phyloP scores from a whole-genome alignment of 1,140 invertebrate species.

The Choristoneura fumiferana region DNA sequence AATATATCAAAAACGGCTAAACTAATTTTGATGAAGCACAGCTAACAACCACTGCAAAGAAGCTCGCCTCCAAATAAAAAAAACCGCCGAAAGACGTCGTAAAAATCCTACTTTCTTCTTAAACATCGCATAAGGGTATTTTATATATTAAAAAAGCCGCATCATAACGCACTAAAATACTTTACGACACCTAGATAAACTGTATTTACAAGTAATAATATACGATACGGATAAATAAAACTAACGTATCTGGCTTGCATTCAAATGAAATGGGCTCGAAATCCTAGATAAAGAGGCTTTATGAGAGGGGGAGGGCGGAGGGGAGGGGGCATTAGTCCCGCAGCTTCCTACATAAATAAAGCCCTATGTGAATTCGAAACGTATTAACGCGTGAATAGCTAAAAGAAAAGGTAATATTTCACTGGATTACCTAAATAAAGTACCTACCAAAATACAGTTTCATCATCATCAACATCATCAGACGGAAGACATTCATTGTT shows the following conservation, averaged over 20 bases:
- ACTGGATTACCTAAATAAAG: too few species aligned
- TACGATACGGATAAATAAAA: conserved; percentile 31
- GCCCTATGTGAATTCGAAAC: conserved; percentile 14
- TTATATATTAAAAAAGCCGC: neutral
- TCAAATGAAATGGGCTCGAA: conserved; percentile 66
- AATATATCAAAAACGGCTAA: too few species aligned
- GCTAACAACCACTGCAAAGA: too few species aligned
- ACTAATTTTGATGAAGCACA: too few species aligned
- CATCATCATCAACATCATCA: too few species aligned
- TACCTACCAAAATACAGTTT: too few species aligned
- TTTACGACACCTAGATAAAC: conserved; percentile 16
- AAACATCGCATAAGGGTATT: too few species aligned
- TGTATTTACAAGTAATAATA: conserved; percentile 17
- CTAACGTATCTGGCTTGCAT: conserved; percentile 45
- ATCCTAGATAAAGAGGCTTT: conserved; percentile 61
- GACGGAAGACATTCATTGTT: too few species aligned
- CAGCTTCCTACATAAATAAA: conserved; percentile 17
- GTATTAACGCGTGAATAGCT: neutral
- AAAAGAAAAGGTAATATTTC: too few species aligned
- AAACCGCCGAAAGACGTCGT: too few species aligned
- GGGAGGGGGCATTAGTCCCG: conserved; percentile 26
- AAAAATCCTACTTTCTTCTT: too few species aligned
- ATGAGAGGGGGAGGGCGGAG: conserved; percentile 36
- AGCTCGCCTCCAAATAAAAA: too few species aligned
- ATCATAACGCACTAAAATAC: neutral